Percentiles rank a stretch among this genome's conserved stretches.
phyloP scores from a whole-genome alignment of 1,140 invertebrate genomes.

The Dreissena rostriformis region DNA sequence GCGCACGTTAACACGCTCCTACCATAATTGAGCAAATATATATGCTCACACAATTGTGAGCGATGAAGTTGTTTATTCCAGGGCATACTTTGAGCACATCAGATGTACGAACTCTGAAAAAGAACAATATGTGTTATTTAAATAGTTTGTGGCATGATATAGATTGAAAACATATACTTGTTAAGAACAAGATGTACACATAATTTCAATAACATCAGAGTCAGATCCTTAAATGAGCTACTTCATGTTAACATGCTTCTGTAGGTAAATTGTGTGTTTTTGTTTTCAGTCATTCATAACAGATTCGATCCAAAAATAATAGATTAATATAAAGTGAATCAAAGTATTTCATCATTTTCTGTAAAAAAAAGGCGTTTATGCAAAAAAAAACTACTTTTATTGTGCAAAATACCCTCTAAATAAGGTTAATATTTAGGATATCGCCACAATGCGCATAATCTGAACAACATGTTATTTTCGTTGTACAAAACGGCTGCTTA shows the following conservation, averaged over 20 bases:
- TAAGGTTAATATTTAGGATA: too few species aligned
- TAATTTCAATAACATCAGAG: background rate
- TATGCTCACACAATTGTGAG: too few species aligned
- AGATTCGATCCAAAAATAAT: background rate
- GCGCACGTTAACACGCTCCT: too few species aligned
- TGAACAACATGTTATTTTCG: too few species aligned
- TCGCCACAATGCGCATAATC: too few species aligned
- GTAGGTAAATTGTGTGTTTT: background rate
- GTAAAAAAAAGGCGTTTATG: too few species aligned
- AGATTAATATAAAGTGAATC: too few species aligned
- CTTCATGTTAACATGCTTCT: background rate
- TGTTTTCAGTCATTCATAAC: background rate
- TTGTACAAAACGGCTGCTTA: too few species aligned
- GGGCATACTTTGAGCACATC: constrained; percentile 68
- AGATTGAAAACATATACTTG: background rate
- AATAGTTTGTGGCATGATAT: background rate
- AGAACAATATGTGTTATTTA: background rate
- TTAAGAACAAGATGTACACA: background rate
- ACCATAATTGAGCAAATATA: background rate
- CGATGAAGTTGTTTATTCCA: constrained; percentile 35
- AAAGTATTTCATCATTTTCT: too few species aligned
- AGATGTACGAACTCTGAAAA: constrained; percentile 67
- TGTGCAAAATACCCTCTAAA: too few species aligned
- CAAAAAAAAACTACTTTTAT: too few species aligned
- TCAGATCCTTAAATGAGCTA: background rate